Evolutionary conservation across 2,797 vertebrate species (phyloP).

Genomic region (Bradypodion ventrale): DNA sequence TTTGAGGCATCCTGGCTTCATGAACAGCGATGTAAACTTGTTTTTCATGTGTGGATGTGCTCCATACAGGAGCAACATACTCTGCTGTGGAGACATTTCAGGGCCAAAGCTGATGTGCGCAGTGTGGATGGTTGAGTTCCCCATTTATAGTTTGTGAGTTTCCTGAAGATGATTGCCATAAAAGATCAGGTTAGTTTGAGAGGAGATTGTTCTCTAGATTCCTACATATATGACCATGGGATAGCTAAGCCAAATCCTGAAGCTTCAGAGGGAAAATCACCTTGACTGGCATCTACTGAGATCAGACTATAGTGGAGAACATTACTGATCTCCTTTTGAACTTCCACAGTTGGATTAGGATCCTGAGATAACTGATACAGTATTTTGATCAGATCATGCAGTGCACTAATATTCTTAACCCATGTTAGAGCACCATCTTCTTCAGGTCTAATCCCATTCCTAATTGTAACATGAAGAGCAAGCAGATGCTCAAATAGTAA

Average conservation of each 20-base stretch:
- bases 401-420: background rate
- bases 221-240: too few species aligned
- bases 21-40: too few species aligned
- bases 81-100: too few species aligned
- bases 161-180: too few species aligned
- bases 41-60: too few species aligned
- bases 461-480: constrained; percentile 24
- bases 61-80: too few species aligned
- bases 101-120: too few species aligned
- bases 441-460: constrained; percentile 24
- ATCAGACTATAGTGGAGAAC: background rate
- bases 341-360: background rate
- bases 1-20: too few species aligned
- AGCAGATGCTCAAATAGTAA: constrained; percentile 37
- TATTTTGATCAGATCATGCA: background rate
- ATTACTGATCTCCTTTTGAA: background rate
- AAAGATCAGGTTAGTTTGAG: too few species aligned
- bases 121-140: too few species aligned
- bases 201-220: too few species aligned
- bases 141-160: too few species aligned
- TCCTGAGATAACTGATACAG: background rate
- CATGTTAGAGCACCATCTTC: background rate
- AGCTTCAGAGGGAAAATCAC: background rate
- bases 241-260: background rate
- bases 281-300: background rate